Base-by-base conservation (phyloP, 2,797 vertebrate species). In the Gobio occitaniae region DNA sequence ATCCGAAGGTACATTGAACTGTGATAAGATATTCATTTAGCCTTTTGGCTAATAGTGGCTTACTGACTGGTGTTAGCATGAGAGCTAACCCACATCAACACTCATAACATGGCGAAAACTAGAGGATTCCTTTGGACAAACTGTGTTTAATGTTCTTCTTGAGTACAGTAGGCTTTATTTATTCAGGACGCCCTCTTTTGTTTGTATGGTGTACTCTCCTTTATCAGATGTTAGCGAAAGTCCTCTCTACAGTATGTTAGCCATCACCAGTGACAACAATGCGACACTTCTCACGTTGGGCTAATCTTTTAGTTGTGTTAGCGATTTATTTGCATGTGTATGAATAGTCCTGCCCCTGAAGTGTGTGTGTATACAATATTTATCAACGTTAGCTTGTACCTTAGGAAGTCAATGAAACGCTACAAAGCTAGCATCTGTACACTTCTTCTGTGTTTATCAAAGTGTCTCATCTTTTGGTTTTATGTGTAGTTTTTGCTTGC, bases 1-100 rank as follows among this genome's bases (percentile, higher is more conserved):
- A 99, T 87, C 96, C 96, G 86, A 95, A 98, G 98, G 98, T 98
- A 88, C 78, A 38, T 54, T 78, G 74, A 85, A 44, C 66, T 75
- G 54, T 54, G 44, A 29, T 11, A 38, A n/a, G 78, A 81, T 86
- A 78, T 84, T 63, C 86, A 48, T 82, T 19, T 87, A 84, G 86
- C 83, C n/a, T 87, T 79, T 83, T 91, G 91, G 91, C 91, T 91
- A 83, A 82, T 76, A 83, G 77, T 82, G 50, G 81, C 36, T 78
- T 7, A 56, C 59, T 56, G 38, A 72, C 72, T 80, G 8, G 13
- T 29, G 47, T 56, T 85, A 76, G 61, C 78, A 59, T 8, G 11
- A 50, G 74, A 25, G 76, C 82, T 83, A 90, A 82, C 66, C 12
- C 59, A 38, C 12, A 47, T 17, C 32, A 41, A 38, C 71, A 52